Evolutionary conservation across 2,888 invertebrate genomes (phyloP).

Genomic region (Dorcus parallelipipedus): DNA sequence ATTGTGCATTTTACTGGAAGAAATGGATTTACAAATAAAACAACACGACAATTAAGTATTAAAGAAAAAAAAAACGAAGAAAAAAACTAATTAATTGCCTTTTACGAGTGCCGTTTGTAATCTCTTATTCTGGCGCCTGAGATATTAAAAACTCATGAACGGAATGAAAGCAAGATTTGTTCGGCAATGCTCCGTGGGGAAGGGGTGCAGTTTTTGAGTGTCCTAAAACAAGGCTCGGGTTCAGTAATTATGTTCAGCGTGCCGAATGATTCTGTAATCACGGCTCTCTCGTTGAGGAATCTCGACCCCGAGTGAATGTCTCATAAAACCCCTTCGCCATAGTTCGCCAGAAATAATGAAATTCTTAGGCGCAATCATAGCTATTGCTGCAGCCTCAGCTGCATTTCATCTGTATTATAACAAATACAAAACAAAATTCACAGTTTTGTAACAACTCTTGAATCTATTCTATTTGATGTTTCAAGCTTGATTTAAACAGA

Average conservation of each 20-base stretch:
- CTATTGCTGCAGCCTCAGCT: slow-evolving; percentile 16
- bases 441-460: too few relatives aligned
- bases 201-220: slow-evolving; percentile 2
- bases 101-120: too few relatives aligned
- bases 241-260: slow-evolving; percentile 35
- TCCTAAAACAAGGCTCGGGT: slow-evolving; percentile 12
- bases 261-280: slow-evolving; percentile 42
- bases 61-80: too few relatives aligned
- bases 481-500: too few relatives aligned
- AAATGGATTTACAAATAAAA: too few relatives aligned
- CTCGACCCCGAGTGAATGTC: slow-evolving; percentile 30
- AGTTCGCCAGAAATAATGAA: slow-evolving; percentile 31
- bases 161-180: background rate
- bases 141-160: too few relatives aligned
- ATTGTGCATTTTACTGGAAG: too few relatives aligned
- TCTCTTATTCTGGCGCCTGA: too few relatives aligned
- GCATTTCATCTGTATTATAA: slow-evolving; percentile 5
- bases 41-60: too few relatives aligned
- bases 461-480: too few relatives aligned
- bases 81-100: too few relatives aligned
- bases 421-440: too few relatives aligned
- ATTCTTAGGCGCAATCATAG: slow-evolving; percentile 28
- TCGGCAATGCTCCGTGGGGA: background rate
- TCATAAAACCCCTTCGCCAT: slow-evolving; percentile 35
- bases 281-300: slow-evolving; percentile 33